A percentile compares a stretch with the other conserved stretches of the same genome.
These are phyloP conservation scores for Nysson spinosus DNA, from an alignment of 2,888 invertebrate genomes.

Conservation along the genomic window DNA sequence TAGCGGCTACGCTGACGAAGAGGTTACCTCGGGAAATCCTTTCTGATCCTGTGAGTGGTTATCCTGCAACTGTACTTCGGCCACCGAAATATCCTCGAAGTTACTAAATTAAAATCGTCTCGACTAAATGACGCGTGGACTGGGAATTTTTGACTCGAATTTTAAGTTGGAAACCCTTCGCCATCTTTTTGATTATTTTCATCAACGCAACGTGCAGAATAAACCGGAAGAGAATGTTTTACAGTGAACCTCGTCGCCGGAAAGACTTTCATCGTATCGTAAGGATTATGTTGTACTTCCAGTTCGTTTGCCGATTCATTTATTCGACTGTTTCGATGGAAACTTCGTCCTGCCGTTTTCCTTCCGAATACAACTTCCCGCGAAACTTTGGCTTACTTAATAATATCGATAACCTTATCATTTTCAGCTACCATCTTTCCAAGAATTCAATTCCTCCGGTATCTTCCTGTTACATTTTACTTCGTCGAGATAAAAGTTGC, in stretches of 20 bases:
- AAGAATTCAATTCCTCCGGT: background rate
- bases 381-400: too few relatives aligned
- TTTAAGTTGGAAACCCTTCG: too few relatives aligned
- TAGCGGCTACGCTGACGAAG: slow-evolving; percentile 30
- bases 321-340: background rate
- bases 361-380: background rate
- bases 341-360: background rate
- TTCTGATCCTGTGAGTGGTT: slow-evolving; percentile 30
- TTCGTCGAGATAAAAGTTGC: background rate
- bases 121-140: slow-evolving; percentile 29
- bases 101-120: slow-evolving; percentile 45
- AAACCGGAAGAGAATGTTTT: background rate
- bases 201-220: slow-evolving; percentile 1
- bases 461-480: background rate
- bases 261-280: background rate
- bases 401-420: slow-evolving; percentile 3
- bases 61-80: slow-evolving; percentile 22
- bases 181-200: too few relatives aligned
- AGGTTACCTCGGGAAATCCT: slow-evolving; percentile 22
- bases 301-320: background rate
- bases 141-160: slow-evolving; percentile 26
- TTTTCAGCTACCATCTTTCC: background rate
- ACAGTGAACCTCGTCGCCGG: background rate
- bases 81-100: slow-evolving; percentile 9
- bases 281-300: background rate